Percentiles rank a stretch among this genome's conserved stretches.
These are phyloP conservation scores for Columba janthina DNA, from an alignment of 2,113 vertebrate species.

Conservation along the genomic window DNA sequence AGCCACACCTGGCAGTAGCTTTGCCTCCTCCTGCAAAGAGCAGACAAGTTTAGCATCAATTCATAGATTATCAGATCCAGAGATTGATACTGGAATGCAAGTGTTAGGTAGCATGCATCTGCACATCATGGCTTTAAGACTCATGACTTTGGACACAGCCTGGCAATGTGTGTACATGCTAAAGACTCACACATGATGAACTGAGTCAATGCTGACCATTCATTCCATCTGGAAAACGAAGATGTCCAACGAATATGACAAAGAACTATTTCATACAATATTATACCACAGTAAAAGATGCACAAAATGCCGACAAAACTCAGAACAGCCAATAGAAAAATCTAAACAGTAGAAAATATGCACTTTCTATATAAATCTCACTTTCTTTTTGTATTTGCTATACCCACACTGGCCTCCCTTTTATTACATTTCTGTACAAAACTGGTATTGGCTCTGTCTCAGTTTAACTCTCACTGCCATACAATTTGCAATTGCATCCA, in stretches of 20 bases:
- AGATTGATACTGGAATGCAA: neutral
- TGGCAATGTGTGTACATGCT: neutral
- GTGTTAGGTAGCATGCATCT: neutral
- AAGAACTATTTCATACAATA: neutral
- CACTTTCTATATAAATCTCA: slow-evolving; percentile 36
- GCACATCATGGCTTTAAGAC: neutral
- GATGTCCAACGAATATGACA: neutral
- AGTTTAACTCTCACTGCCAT: neutral
- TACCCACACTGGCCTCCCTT: neutral
- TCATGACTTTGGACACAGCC: neutral
- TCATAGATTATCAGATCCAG: neutral
- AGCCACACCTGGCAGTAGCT: neutral
- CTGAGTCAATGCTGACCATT: neutral
- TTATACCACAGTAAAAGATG: slow-evolving; percentile 26
- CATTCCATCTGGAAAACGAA: neutral
- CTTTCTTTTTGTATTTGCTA: neutral
- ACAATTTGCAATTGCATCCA: neutral
- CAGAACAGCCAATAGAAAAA: slow-evolving; percentile 36
- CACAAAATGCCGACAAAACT: neutral
- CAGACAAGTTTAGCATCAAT: neutral
- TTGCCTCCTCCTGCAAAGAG: neutral
- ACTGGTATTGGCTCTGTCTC: neutral
- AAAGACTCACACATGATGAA: neutral
- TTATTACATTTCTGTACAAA: slow-evolving; percentile 27
- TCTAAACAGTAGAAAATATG: slow-evolving; percentile 55